Percentiles rank a stretch among this genome's conserved stretches.
phyloP scores from a whole-genome alignment of 2,113 vertebrate species.

The Scalopus aquaticus region DNA sequence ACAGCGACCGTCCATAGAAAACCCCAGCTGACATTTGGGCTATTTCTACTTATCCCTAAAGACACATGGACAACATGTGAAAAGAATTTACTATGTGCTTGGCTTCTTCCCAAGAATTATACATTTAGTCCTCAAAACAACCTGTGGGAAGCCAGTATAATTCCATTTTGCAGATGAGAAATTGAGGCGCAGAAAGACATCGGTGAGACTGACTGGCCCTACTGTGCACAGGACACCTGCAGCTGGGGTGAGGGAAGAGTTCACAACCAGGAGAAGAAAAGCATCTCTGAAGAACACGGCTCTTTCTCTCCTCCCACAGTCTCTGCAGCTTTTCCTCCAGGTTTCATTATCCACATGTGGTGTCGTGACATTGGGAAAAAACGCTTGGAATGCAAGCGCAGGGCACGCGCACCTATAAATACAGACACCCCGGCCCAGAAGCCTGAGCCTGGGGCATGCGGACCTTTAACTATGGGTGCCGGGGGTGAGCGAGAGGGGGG shows the following conservation, averaged over 20 bases:
- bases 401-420: too few relatives aligned
- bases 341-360: too few relatives aligned
- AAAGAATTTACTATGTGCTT: neutral
- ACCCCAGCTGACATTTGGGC: neutral
- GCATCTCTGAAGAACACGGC: too few relatives aligned
- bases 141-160: neutral
- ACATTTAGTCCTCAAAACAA: neutral
- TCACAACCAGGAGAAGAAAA: neutral
- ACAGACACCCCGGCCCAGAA: too few relatives aligned
- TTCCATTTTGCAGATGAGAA: neutral
- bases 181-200: neutral
- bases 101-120: neutral
- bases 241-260: neutral
- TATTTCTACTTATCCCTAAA: neutral
- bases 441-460: too few relatives aligned
- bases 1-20: neutral
- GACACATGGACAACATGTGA: neutral
- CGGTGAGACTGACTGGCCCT: neutral
- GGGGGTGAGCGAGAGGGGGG: too few relatives aligned
- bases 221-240: neutral
- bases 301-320: too few relatives aligned
- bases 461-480: too few relatives aligned
- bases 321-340: too few relatives aligned
- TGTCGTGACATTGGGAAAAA: too few relatives aligned
- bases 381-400: too few relatives aligned